Evolutionary conservation across 2,888 invertebrate species (phyloP).

Genomic region (Lasioglossum calceatum): DNA sequence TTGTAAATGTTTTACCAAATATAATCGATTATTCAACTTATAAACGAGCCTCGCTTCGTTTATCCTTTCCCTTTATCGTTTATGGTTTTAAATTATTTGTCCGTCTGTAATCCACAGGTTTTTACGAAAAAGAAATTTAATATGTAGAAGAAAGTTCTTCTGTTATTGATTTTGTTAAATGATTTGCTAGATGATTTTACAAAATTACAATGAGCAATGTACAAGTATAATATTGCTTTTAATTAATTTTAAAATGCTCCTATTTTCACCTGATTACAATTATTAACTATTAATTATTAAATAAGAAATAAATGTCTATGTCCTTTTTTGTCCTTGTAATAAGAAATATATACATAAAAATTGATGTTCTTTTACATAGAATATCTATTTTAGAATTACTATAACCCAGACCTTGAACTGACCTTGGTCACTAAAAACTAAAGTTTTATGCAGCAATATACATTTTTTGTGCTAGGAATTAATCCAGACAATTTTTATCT

Average conservation of each 20-base stretch:
- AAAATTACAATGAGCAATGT: neutral
- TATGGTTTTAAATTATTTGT: neutral
- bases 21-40: conserved; percentile 84
- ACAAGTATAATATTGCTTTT: neutral
- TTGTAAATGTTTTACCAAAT: conserved; percentile 85
- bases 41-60: conserved; percentile 38
- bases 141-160: neutral
- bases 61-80: neutral
- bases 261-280: neutral
- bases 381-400: neutral
- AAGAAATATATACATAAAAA: no score
- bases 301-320: neutral
- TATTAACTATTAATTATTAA: no score
- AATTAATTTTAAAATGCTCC: neutral
- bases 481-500: neutral
- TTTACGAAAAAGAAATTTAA: neutral
- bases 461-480: neutral
- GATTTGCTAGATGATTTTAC: neutral
- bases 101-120: neutral
- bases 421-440: neutral
- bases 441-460: neutral
- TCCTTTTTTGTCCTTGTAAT: no score
- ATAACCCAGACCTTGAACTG: neutral
- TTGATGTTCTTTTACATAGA: no score
- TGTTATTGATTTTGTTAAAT: neutral